A percentile compares a stretch with the other conserved stretches of the same genome.
phyloP scores from a whole-genome alignment of 2,888 invertebrate species.

The Drosophila crucigera region DNA sequence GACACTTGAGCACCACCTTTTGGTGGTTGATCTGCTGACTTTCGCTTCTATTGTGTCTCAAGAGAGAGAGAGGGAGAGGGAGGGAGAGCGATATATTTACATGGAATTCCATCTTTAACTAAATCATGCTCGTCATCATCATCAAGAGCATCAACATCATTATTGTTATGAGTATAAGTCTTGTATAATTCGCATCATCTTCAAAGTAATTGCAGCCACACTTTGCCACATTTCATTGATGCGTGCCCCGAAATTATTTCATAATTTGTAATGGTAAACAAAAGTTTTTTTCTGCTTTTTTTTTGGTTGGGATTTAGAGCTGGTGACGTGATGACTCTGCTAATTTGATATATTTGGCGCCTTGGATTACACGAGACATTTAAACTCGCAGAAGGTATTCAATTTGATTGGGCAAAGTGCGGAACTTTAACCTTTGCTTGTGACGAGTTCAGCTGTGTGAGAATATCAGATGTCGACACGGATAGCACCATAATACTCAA shows the following conservation, averaged over 20 bases:
- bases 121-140: constrained; percentile 51
- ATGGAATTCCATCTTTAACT: constrained; percentile 18
- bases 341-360: constrained; percentile 33
- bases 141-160: constrained; percentile 36
- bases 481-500: neutral
- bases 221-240: constrained; percentile 53
- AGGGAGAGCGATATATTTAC: constrained; percentile 18
- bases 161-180: constrained; percentile 32
- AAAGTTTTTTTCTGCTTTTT: neutral
- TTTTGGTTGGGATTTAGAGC: constrained; percentile 31
- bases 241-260: constrained; percentile 67
- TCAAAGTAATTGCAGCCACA: constrained; percentile 73
- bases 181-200: constrained; percentile 41
- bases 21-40: constrained; percentile 70
- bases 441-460: constrained; percentile 1
- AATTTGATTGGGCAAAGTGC: constrained; percentile 19
- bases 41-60: constrained; percentile 50
- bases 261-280: constrained; percentile 49
- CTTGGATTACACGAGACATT: constrained; percentile 32
- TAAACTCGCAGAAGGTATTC: constrained; percentile 1
- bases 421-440: constrained; percentile 13
- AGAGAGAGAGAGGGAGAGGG: neutral
- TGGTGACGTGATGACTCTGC: constrained; percentile 38
- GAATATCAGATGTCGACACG: constrained; percentile 19
- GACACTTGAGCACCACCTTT: constrained; percentile 30